Percentiles rank a stretch among this genome's conserved stretches.
Conservation (phyloP, 2,888 invertebrate genomes). For the Eurytoma californica region DNA sequence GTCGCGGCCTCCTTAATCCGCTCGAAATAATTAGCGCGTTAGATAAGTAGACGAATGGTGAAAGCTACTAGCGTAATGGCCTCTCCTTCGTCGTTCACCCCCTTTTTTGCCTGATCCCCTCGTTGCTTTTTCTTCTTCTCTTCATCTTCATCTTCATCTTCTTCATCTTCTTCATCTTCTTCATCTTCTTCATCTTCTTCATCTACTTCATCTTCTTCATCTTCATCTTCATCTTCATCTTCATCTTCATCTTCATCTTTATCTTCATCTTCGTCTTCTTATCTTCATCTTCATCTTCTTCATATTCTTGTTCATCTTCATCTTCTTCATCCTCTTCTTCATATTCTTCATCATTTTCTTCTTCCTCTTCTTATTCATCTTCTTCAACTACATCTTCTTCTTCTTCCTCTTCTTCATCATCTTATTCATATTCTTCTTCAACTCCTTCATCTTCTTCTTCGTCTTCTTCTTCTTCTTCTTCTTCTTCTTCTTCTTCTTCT, state of each 20-base stretch:
- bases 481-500: no score
- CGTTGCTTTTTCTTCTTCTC: no score
- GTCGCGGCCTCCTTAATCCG: conserved; percentile 25
- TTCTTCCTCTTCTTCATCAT: conserved; percentile 1
- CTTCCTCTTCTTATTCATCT: background rate
- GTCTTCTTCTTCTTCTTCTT: no score
- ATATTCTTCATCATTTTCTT: background rate
- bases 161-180: background rate
- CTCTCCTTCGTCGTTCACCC: conserved; percentile 25
- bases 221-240: no score
- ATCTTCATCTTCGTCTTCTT: no score
- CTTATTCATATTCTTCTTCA: no score
- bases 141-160: background rate
- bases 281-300: no score
- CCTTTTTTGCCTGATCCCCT: background rate
- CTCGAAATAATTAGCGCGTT: conserved; percentile 50
- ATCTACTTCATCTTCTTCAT: background rate
- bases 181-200: background rate
- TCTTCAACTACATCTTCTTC: background rate
- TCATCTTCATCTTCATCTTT: no score
- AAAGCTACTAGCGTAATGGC: conserved; percentile 46
- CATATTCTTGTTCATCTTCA: no score
- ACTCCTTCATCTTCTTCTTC: no score
- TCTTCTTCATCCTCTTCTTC: no score
- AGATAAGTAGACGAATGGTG: conserved; percentile 47